A percentile compares a stretch with the other conserved stretches of the same genome.
These are phyloP conservation scores for Tryphoninae sp. DNA, from an alignment of 2,888 invertebrate species.

Conservation along the genomic window DNA sequence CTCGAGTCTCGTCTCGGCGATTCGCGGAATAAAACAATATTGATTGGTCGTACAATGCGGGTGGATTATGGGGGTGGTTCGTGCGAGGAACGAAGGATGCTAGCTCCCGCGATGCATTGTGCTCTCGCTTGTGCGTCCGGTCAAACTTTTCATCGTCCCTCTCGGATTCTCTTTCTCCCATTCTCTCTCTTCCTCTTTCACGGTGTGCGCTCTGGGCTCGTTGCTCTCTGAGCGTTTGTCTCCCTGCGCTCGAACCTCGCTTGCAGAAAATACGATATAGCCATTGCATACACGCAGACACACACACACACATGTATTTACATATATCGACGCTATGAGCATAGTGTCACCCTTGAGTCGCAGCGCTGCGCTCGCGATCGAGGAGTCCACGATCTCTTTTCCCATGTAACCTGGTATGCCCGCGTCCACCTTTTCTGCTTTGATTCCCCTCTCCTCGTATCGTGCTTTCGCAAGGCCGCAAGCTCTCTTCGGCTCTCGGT, in stretches of 20 bases:
- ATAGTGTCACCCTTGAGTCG: conserved; percentile 46
- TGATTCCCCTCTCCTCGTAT: conserved; percentile 25
- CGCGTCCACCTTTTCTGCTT: conserved; percentile 62
- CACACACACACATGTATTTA: background rate
- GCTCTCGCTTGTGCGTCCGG: conserved; percentile 68
- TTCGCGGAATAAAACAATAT: conserved; percentile 78
- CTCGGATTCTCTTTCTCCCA: conserved; percentile 37
- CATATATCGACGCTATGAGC: conserved; percentile 15
- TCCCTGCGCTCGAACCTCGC: conserved; percentile 44
- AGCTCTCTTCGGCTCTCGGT: conserved; percentile 45
- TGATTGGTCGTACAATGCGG: conserved; percentile 79
- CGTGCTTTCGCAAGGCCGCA: conserved; percentile 42
- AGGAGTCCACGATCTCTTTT: conserved; percentile 58
- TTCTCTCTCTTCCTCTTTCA: conserved; percentile 65
- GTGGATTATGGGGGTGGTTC: conserved; percentile 76
- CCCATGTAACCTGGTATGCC: conserved; percentile 58
- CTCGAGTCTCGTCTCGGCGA: conserved; percentile 69
- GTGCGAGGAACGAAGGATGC: conserved; percentile 66
- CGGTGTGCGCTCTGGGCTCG: conserved; percentile 50
- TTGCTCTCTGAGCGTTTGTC: conserved; percentile 35
- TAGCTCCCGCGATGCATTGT: conserved; percentile 78
- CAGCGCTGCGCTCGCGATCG: conserved; percentile 52
- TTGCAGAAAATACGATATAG: conserved; percentile 22
- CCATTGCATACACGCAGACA: background rate
- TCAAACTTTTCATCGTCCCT: conserved; percentile 74